Base-by-base conservation (phyloP, 2,113 vertebrate genomes). In the Halcyon senegalensis region DNA sequence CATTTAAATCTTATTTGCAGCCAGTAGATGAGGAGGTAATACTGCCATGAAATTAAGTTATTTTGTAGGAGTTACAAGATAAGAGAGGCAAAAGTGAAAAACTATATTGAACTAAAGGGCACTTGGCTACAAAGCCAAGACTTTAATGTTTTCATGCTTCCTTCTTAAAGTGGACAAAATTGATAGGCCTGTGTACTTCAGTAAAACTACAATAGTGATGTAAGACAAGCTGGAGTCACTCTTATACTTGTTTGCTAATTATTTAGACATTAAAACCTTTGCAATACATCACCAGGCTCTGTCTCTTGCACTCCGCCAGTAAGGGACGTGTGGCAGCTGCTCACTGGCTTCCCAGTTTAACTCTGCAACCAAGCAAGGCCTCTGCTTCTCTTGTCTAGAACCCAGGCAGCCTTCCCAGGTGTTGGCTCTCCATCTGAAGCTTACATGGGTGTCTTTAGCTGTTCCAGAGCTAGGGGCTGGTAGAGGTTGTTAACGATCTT, bases 321-420 rank as follows among this genome's bases (percentile, higher is more conserved):
- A 10, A 55, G n/a, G 24, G 33, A 18, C 15, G 20, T 30, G n/a
- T 30, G 44, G 10, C 64, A 76, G 11, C 5, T 2, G 25, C 37
- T 86, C 1, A 1, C 72, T 64, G 33, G 12, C 7, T 76, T 78
- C 60, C 21, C 28, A 16, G 37, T 51, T 63, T 43, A 50, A 4
- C 60, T 53, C 84, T 50, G 5, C n/a, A 53, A 3, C 9, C 37
- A 25, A 35, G 25, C 0, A 1, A 82, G 11, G 8, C 9, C 13
- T 56, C 46, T 30, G 41, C n/a, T 64, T 24, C 46, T 18, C 8
- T 39, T 74, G 23, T 39, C 27, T 35, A 25, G 55, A 84, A 30
- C 6, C 16, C 30, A 31, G 28, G 7, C 14, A 35, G 50, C 15
- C 17, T 46, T 64, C 37, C 69, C 17, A 16, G 5, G 5, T 27